phyloP scores from a whole-genome alignment of 2,888 invertebrate genomes.

The Miltochrista miniata region DNA sequence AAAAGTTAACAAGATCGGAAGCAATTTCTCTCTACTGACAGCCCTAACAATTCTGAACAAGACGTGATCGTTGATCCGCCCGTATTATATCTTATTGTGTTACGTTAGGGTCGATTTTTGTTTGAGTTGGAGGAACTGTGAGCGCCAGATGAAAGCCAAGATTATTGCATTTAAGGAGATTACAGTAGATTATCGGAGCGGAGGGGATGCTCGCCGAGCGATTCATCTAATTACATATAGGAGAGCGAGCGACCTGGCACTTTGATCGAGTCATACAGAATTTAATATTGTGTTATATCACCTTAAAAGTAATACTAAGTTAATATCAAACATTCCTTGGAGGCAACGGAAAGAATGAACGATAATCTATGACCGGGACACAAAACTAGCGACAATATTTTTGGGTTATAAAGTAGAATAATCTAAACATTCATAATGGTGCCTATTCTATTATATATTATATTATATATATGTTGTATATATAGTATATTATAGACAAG shows the following conservation, averaged over 20 bases:
- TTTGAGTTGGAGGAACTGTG: neutral
- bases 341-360: too few species aligned
- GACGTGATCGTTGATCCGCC: conserved; percentile 13
- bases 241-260: conserved; percentile 1
- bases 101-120: conserved; percentile 31
- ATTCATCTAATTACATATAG: conserved; percentile 56
- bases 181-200: conserved; percentile 48
- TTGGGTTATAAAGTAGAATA: too few species aligned
- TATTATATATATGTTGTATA: too few species aligned
- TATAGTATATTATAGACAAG: too few species aligned
- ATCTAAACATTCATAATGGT: too few species aligned
- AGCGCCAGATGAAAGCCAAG: conserved; percentile 34
- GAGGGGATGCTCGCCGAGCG: conserved; percentile 21
- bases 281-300: neutral
- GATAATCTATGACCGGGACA: too few species aligned
- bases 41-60: conserved; percentile 42
- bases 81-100: conserved; percentile 12
- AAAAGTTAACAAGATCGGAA: conserved; percentile 60
- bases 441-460: too few species aligned
- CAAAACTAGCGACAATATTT: too few species aligned
- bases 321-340: too few species aligned
- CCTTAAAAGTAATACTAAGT: neutral
- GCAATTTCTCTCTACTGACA: conserved; percentile 53
- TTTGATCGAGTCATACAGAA: neutral
- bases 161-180: conserved; percentile 53